These are phyloP conservation scores for Boulengeromyrus knoepffleri DNA, from an alignment of 2,113 vertebrate genomes.

Conservation along the genomic window DNA sequence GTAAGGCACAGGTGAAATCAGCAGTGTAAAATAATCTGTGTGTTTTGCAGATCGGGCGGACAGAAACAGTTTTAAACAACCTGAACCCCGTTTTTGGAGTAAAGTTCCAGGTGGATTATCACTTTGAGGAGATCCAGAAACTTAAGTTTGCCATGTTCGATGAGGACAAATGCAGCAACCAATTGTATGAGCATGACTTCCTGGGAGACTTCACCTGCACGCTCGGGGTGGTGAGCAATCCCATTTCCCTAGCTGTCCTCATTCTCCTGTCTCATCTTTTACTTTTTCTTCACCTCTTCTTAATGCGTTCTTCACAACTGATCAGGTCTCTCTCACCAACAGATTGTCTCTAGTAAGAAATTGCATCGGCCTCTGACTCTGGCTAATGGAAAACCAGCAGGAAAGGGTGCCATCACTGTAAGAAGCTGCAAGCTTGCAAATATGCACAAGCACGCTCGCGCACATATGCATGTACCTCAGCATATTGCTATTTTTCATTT, in stretches of 20 bases:
- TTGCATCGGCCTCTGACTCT: conserved; percentile 78
- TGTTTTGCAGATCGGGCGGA: conserved; percentile 73
- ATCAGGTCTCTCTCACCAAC: neutral
- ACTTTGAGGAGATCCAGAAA: conserved; percentile 95
- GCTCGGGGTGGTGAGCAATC: conserved; percentile 72
- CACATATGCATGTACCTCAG: neutral
- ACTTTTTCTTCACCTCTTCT: neutral
- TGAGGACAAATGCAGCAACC: conserved; percentile 87
- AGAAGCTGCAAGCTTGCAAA: neutral
- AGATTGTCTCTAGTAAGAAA: conserved; percentile 99
- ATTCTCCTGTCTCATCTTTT: neutral
- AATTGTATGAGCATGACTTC: conserved; percentile 91
- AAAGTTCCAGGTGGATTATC: conserved; percentile 90
- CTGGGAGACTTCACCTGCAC: conserved; percentile 90
- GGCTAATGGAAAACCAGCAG: conserved; percentile 90
- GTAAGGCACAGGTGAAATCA: neutral
- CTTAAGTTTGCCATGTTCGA: conserved; percentile 94
- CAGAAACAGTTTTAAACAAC: conserved; percentile 91
- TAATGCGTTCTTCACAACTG: neutral
- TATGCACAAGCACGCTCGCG: neutral
- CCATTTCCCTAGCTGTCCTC: neutral
- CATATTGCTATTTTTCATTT: neutral
- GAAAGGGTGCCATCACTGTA: conserved; percentile 90
- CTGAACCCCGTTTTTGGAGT: conserved; percentile 90
- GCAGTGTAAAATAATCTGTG: neutral